Percentiles rank a stretch among this genome's conserved stretches.
phyloP scores from a whole-genome alignment of 2,113 vertebrate species.

The Pterocles orientalis region DNA sequence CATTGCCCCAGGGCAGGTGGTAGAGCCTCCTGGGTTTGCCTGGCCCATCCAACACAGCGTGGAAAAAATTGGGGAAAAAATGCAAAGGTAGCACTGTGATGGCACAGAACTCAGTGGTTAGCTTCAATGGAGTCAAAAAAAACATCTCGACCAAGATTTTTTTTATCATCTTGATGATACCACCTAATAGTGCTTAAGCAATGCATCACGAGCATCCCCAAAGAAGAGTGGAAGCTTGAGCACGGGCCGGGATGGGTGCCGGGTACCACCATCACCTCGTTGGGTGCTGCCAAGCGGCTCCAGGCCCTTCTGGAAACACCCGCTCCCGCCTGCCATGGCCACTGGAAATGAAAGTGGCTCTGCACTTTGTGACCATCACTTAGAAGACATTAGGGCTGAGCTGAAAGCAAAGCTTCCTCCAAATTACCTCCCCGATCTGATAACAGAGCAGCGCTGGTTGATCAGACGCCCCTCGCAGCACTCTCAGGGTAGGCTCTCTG shows the following conservation, averaged over 20 bases:
- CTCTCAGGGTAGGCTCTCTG: not conserved
- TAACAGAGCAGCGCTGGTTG: rapidly evolving
- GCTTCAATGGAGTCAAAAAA: not conserved
- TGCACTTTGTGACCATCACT: not conserved
- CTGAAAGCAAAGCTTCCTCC: not conserved
- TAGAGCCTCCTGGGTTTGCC: not conserved
- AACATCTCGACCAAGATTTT: not conserved
- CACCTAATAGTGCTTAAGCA: not conserved
- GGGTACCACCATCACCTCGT: not conserved
- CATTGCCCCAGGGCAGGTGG: rapidly evolving
- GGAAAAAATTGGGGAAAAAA: not conserved
- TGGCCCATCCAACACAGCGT: not conserved
- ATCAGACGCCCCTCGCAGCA: not conserved
- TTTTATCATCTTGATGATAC: not conserved
- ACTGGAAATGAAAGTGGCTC: not conserved
- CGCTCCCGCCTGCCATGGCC: not conserved
- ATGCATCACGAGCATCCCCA: not conserved
- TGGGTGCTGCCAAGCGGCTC: rapidly evolving
- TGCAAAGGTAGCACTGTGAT: not conserved
- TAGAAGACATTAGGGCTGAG: not conserved
- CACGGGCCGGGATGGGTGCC: not conserved
- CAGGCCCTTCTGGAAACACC: not conserved
- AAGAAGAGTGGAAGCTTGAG: not conserved
- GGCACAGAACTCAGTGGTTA: not conserved
- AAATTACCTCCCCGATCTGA: not conserved